Evolutionary conservation across 2,797 vertebrate species (phyloP).

Genomic region (Sarcophilus harrisii): DNA sequence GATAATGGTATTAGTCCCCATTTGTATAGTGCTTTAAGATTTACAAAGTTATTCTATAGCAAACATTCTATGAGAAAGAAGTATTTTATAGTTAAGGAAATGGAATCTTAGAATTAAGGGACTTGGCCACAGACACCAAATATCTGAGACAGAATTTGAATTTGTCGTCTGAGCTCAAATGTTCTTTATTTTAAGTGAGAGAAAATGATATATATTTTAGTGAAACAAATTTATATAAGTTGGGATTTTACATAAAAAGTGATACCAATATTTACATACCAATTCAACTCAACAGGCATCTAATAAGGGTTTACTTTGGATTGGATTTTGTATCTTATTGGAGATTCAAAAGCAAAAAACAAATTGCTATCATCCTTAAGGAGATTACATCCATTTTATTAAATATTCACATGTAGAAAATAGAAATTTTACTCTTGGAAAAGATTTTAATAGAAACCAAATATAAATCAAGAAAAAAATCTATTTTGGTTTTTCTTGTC

Average conservation of each 20-base stretch:
- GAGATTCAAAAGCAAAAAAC: background rate
- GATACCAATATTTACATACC: background rate
- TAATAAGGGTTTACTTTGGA: background rate
- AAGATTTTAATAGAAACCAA: background rate
- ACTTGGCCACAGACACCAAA: background rate
- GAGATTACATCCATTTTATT: background rate
- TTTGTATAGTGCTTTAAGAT: background rate
- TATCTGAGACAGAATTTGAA: background rate
- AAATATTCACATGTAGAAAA: background rate
- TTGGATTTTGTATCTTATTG: background rate
- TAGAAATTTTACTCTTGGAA: background rate
- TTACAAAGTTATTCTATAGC: background rate
- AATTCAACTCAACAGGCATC: background rate
- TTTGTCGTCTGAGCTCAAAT: background rate
- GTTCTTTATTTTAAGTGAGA: background rate
- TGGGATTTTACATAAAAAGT: background rate
- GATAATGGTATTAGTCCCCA: background rate
- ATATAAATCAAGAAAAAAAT: background rate
- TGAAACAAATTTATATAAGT: background rate
- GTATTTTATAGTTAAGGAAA: background rate
- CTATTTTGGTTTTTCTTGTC: slow-evolving; percentile 2
- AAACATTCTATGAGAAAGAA: background rate
- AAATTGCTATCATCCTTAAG: background rate
- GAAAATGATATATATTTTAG: background rate
- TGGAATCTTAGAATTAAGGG: background rate